A percentile compares a stretch with the other conserved stretches of the same genome.
phyloP scores from a whole-genome alignment of 2,113 vertebrate genomes.

The Ptyas mucosa region DNA sequence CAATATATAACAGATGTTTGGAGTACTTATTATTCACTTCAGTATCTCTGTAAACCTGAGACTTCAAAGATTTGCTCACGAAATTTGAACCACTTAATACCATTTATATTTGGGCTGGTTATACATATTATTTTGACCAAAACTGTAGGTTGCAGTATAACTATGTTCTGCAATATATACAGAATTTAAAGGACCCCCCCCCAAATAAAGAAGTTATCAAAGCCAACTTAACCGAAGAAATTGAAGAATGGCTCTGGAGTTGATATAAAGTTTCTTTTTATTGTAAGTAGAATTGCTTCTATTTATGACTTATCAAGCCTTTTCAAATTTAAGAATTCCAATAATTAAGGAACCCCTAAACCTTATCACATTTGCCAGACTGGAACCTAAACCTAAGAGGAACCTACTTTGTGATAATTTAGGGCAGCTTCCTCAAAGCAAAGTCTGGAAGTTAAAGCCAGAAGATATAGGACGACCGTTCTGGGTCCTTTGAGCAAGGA shows the following conservation, averaged over 20 bases:
- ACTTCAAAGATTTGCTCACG: neutral
- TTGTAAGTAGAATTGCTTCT: neutral
- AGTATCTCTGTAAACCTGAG: neutral
- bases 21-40: neutral
- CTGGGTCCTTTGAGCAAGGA: neutral
- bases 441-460: neutral
- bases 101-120: neutral
- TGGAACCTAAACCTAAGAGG: neutral
- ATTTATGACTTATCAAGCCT: neutral
- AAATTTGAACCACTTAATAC: neutral
- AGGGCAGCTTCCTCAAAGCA: neutral
- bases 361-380: neutral
- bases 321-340: neutral
- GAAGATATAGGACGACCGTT: neutral
- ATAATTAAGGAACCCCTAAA: neutral
- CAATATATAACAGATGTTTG: neutral
- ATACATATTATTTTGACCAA: neutral
- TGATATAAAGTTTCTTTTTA: neutral
- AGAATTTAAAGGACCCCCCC: neutral
- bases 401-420: neutral
- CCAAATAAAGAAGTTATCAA: neutral
- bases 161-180: neutral
- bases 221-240: neutral
- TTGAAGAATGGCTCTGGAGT: neutral
- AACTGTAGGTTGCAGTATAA: neutral